Conservation (phyloP, 92 coral and sea anemone species). For the Porites lobata region DNA sequence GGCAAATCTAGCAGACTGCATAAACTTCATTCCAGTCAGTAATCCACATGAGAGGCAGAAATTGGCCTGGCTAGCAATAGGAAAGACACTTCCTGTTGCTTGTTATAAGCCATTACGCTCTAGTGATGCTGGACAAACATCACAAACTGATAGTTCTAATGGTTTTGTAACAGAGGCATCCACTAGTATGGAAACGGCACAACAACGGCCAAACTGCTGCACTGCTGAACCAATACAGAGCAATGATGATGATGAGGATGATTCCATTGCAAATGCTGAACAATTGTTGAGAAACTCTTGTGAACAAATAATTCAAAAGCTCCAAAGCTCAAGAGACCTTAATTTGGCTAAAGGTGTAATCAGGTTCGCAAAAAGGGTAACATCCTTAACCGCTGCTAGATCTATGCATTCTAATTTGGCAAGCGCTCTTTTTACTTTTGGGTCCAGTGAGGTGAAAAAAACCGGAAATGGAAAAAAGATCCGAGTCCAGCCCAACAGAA, state of each 20-base stretch:
- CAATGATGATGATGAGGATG: conserved; percentile 46
- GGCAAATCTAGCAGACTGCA: conserved; percentile 64
- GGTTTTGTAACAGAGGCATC: conserved; percentile 30
- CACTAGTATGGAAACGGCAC: conserved; percentile 2
- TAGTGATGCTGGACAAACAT: conserved; percentile 24
- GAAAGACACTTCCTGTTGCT: conserved; percentile 65
- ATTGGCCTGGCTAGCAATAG: conserved; percentile 74
- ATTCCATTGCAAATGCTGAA: conserved; percentile 44
- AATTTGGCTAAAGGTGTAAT: conserved; percentile 62
- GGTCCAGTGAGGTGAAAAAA: conserved; percentile 49
- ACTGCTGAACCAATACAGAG: conserved; percentile 33
- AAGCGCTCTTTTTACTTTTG: conserved; percentile 70
- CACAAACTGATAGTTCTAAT: not conserved
- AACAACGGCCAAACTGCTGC: not conserved
- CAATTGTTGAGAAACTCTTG: conserved; percentile 58
- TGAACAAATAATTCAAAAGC: conserved; percentile 63
- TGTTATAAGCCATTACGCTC: conserved; percentile 47
- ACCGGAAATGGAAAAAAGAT: conserved; percentile 47
- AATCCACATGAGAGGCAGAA: conserved; percentile 65
- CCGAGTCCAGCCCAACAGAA: conserved; percentile 69
- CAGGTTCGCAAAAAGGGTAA: conserved; percentile 64
- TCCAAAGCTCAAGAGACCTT: conserved; percentile 56
- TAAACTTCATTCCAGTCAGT: conserved; percentile 70
- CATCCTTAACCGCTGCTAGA: conserved; percentile 27
- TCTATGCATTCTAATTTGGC: conserved; percentile 63